Percentiles rank a stretch among this genome's conserved stretches.
These are phyloP conservation scores for Linnaemya tessellans DNA, from an alignment of 2,888 invertebrate species.

Conservation along the genomic window DNA sequence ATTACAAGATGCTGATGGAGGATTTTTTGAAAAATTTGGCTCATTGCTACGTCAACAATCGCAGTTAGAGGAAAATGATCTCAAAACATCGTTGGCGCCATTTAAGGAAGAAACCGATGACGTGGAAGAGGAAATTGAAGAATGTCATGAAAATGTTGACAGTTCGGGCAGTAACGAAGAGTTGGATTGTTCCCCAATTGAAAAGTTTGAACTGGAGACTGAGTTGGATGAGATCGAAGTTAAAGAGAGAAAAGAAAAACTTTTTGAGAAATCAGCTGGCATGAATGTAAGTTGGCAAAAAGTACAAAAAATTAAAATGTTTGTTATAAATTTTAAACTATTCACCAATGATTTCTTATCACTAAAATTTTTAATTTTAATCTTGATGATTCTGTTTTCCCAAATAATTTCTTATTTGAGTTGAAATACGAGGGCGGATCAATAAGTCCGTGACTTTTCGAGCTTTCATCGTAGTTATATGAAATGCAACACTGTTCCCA, in stretches of 20 bases:
- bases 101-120: constrained; percentile 80
- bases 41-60: constrained; percentile 88
- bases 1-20: constrained; percentile 91
- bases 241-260: constrained; percentile 80
- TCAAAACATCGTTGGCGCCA: constrained; percentile 85
- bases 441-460: too few species aligned
- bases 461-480: too few species aligned
- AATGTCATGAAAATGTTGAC: constrained; percentile 39
- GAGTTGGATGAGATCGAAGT: constrained; percentile 65
- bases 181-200: constrained; percentile 70
- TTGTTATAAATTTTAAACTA: too few species aligned
- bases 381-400: too few species aligned
- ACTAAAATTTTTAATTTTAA: too few species aligned
- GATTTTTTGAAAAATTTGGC: constrained; percentile 93
- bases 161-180: constrained; percentile 41
- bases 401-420: too few species aligned
- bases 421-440: too few species aligned
- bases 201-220: constrained; percentile 73
- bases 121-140: constrained; percentile 79
- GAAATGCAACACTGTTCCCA: too few species aligned
- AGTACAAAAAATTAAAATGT: not conserved
- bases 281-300: constrained; percentile 88
- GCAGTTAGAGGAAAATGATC: constrained; percentile 83
- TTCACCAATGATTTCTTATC: too few species aligned
- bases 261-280: constrained; percentile 87